Evolutionary conservation across 2,113 vertebrate species (phyloP), one percentile per base, ranked within the genome.

Genomic region (Lycocorax pyrrhopterus): DNA sequence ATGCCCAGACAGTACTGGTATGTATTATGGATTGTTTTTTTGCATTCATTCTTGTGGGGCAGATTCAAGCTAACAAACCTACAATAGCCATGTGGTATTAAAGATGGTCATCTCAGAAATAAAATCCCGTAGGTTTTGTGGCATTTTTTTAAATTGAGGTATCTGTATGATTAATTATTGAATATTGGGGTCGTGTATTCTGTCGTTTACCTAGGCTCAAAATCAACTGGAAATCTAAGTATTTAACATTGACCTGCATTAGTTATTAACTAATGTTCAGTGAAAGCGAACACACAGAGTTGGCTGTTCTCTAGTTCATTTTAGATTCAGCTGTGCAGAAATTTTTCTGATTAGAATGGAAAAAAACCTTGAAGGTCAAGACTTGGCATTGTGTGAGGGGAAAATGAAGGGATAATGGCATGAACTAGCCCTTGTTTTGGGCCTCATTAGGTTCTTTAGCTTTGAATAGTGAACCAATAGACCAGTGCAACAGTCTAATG

Each of bases 1-100:
- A 99, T 91, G 99, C 99, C 58, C 99, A 99, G 95, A 99, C 99
- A 15, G 98, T 99, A 39, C 97, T 99, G 98, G 99, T 99, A 91
- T 68, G 98, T 94, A 90, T 84, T 94, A 49, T 15, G 15, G 21
- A 39, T 56, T 7, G 1, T 0, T 46, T 59, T 29, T 86, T 62
- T 41, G 6, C 13, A 64, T 83, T 81, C 3, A 26, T 72, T 88
- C 22, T 37, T 85, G 8, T 39, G 55, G 39, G 41, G 39, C 16
- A 82, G 9, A 69, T 47, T 72, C 12, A 85, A 49, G 33, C 21
- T 87, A 71, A 88, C 62, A 89, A 89, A 84, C 14, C 33, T 67
- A 19, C 23, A 52, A 3, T 35, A n/a, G 6, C 29, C 23, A 23
- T 17, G 18, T 44, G 20, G 2, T 68, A 55, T 62, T 56, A 58